phyloP scores from a whole-genome alignment of 2,113 vertebrate species.

The Myotis brandtii region DNA sequence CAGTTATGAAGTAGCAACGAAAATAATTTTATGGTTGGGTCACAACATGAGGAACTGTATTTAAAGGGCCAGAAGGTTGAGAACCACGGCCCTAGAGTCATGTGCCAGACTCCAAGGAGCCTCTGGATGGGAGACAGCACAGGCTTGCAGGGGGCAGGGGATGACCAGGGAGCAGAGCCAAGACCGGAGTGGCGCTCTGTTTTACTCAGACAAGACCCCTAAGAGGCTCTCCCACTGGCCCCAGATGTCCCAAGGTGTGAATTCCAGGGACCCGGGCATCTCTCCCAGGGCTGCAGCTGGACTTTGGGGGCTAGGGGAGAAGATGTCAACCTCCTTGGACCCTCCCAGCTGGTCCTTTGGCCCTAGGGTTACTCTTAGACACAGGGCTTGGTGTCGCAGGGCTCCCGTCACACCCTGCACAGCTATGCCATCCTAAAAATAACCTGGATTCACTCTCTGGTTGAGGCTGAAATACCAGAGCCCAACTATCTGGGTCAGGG shows the following conservation, averaged over 20 bases:
- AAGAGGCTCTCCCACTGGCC: background rate
- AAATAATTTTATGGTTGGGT: too few species aligned
- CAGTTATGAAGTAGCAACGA: too few species aligned
- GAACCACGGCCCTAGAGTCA: too few species aligned
- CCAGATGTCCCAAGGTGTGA: background rate
- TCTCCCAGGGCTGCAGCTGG: background rate
- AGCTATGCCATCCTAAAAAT: constrained; percentile 72
- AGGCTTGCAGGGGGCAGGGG: background rate
- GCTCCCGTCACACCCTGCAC: background rate
- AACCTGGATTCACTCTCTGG: constrained; percentile 25
- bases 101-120: background rate
- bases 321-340: background rate
- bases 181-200: background rate
- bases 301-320: background rate
- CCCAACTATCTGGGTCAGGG: constrained; percentile 2
- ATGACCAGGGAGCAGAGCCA: background rate
- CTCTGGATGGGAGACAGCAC: background rate
- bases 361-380: constrained; percentile 26
- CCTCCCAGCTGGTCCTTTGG: background rate
- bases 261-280: background rate
- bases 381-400: background rate
- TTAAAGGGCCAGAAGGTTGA: too few species aligned
- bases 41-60: too few species aligned
- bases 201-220: background rate
- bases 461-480: background rate